A percentile compares a stretch with the other conserved stretches of the same genome.
Evolutionary conservation across 1,140 invertebrate species (phyloP).

Genomic region (Sminthurinus signatus): DNA sequence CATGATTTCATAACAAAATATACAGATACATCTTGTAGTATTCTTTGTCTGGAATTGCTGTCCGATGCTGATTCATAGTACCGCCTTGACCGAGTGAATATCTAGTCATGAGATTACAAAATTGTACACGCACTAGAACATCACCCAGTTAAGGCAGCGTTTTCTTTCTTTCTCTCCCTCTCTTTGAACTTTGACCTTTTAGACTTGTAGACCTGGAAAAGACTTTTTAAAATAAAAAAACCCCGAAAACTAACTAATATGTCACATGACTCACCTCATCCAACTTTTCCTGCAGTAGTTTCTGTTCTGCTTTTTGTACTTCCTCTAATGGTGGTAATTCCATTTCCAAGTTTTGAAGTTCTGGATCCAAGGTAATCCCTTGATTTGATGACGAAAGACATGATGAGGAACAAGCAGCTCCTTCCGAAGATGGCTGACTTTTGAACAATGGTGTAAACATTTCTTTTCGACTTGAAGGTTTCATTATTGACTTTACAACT

Average conservation of each 20-base stretch:
- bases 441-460: neutral
- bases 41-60: neutral
- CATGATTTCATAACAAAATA: too few species aligned
- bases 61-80: neutral
- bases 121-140: slow-evolving; percentile 44
- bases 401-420: neutral
- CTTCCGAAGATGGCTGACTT: neutral
- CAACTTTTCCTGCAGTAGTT: slow-evolving; percentile 18
- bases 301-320: slow-evolving; percentile 4
- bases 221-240: neutral
- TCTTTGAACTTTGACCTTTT: too few species aligned
- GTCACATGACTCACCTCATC: slow-evolving; percentile 18
- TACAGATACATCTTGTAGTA: slow-evolving; percentile 5
- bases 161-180: neutral
- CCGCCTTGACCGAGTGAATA: slow-evolving; percentile 47
- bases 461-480: neutral
- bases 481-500: slow-evolving; percentile 4
- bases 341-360: neutral
- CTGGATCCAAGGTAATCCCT: neutral
- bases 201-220: neutral
- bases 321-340: neutral
- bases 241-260: neutral
- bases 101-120: slow-evolving; percentile 49
- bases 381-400: neutral
- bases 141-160: slow-evolving; percentile 38